phyloP scores from a whole-genome alignment of 2,797 vertebrate species.

The Cuniculus paca region DNA sequence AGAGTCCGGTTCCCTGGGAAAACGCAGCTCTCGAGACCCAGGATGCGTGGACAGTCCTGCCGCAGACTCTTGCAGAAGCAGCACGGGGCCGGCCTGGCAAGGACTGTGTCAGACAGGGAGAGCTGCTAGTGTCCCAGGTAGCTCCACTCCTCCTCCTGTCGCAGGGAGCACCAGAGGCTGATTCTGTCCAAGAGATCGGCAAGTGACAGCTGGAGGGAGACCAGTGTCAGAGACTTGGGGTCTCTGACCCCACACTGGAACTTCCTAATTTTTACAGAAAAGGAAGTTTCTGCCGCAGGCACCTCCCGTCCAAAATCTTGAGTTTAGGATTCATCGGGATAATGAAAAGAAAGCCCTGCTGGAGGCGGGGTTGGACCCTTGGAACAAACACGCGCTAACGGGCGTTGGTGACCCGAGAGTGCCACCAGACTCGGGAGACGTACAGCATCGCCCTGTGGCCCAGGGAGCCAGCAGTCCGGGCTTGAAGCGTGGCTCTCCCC shows the following conservation, averaged over 20 bases:
- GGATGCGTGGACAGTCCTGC: constrained; percentile 81
- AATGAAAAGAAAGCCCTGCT: not conserved
- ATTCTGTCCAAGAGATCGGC: not conserved
- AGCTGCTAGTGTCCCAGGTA: constrained; percentile 79
- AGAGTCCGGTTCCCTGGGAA: constrained; percentile 87
- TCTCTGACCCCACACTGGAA: not conserved
- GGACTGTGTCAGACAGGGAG: constrained; percentile 44
- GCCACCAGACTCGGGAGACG: not conserved
- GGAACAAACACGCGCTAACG: not conserved
- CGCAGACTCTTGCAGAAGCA: constrained; percentile 78
- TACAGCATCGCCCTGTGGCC: not conserved
- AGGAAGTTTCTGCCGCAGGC: not conserved
- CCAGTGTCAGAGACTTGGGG: not conserved
- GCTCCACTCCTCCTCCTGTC: constrained; percentile 70
- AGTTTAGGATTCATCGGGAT: not conserved
- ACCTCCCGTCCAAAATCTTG: not conserved
- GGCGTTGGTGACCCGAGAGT: not conserved
- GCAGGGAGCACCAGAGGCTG: constrained; percentile 70
- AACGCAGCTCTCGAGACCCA: constrained; percentile 87
- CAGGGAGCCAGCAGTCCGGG: not conserved
- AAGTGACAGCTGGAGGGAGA: not conserved
- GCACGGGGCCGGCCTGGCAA: constrained; percentile 31
- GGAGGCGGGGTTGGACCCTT: not conserved
- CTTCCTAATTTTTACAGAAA: constrained; percentile 14
- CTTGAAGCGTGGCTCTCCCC: not conserved